These are phyloP conservation scores for Dromiciops gliroides DNA, from an alignment of 2,113 vertebrate genomes.

Conservation along the genomic window DNA sequence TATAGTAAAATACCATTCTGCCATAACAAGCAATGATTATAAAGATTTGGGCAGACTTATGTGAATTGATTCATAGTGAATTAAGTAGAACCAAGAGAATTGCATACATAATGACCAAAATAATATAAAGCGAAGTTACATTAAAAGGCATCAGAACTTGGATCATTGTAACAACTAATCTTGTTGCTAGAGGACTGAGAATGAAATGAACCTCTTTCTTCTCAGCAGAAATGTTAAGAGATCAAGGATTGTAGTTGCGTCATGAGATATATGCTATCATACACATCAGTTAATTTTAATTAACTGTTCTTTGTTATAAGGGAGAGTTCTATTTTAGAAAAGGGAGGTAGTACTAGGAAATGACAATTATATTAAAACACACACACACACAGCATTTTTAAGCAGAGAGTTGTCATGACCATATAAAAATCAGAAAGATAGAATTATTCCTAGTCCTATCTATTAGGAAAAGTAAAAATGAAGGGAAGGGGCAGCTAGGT, in stretches of 20 bases:
- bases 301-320: neutral
- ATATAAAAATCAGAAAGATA: neutral
- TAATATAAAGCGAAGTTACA: neutral
- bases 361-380: neutral
- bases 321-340: neutral
- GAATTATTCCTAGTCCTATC: neutral
- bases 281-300: neutral
- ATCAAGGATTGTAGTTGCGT: neutral
- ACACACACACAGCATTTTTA: neutral
- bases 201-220: neutral
- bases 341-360: neutral
- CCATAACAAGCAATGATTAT: neutral
- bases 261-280: neutral
- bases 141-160: neutral
- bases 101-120: neutral
- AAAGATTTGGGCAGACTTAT: neutral
- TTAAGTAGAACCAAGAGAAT: neutral
- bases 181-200: neutral
- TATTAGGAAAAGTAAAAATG: no score
- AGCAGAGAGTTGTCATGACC: neutral
- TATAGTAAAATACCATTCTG: neutral
- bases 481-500: no score
- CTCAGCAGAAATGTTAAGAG: neutral
- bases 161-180: neutral
- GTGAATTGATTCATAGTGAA: neutral